Conservation (phyloP, 2,888 invertebrate genomes). For the Catocala sponsa region DNA sequence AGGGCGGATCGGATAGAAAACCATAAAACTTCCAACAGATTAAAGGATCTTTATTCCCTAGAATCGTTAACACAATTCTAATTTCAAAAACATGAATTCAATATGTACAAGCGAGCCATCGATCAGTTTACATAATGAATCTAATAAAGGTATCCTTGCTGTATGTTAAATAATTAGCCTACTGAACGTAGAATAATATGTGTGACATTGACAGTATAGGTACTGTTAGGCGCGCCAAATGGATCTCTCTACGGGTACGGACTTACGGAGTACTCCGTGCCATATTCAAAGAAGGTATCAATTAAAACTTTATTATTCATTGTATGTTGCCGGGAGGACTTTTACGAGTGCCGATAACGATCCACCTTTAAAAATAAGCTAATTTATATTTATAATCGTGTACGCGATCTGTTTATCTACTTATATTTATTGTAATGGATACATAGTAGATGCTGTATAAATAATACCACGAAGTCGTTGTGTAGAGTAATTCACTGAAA, state of each 20-base stretch:
- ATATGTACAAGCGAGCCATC: neutral
- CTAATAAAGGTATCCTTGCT: conserved; percentile 3
- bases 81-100: neutral
- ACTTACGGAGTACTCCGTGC: conserved; percentile 39
- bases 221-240: conserved; percentile 79
- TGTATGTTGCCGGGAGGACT: conserved; percentile 58
- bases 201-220: conserved; percentile 67
- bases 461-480: conserved; percentile 8
- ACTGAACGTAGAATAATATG: conserved; percentile 38
- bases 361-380: conserved; percentile 45
- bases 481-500: conserved; percentile 2
- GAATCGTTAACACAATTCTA: conserved; percentile 3
- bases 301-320: conserved; percentile 79
- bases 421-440: conserved; percentile 19
- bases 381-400: conserved; percentile 44
- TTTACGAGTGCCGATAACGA: conserved; percentile 48
- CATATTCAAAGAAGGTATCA: conserved; percentile 69
- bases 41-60: neutral
- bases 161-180: conserved; percentile 39
- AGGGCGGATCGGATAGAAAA: neutral
- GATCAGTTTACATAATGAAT: conserved; percentile 5
- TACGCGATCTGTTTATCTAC: conserved; percentile 27
- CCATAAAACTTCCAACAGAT: neutral
- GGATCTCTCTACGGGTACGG: conserved; percentile 40
- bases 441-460: conserved; percentile 16